Percentiles rank a stretch among this genome's conserved stretches.
phyloP scores from a whole-genome alignment of 2,888 invertebrate genomes.

The Drosophila prolongata region DNA sequence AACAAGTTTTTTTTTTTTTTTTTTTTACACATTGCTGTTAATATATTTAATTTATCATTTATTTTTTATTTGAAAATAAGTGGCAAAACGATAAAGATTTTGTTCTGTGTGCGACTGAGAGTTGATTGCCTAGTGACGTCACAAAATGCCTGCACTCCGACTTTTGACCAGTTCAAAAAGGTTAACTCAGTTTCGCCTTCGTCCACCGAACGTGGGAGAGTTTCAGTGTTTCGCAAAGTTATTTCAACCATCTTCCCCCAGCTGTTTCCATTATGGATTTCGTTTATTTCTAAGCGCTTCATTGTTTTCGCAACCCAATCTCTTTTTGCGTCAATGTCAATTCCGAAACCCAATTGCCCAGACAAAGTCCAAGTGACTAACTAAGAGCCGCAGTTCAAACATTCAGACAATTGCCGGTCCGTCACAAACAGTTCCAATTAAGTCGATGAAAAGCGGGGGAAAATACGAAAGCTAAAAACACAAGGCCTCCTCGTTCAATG shows the following conservation, averaged over 20 bases:
- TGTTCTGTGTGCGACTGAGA: slow-evolving; percentile 7
- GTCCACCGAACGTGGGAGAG: slow-evolving; percentile 71
- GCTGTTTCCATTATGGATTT: slow-evolving; percentile 14
- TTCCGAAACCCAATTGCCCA: slow-evolving; percentile 28
- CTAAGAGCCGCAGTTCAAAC: slow-evolving; percentile 25
- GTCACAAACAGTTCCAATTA: slow-evolving; percentile 62
- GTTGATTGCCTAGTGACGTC: slow-evolving; percentile 60
- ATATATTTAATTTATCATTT: no score
- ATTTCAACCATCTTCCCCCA: slow-evolving; percentile 19
- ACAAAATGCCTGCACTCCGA: slow-evolving; percentile 47
- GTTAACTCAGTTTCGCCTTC: slow-evolving; percentile 64
- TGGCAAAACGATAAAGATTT: not conserved
- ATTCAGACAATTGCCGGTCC: slow-evolving; percentile 42
- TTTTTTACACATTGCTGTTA: no score
- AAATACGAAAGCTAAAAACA: slow-evolving; percentile 17
- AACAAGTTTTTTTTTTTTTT: no score
- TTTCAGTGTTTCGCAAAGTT: slow-evolving; percentile 36
- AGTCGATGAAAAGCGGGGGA: slow-evolving; percentile 51
- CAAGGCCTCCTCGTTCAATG: slow-evolving; percentile 24
- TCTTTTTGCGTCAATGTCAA: slow-evolving; percentile 46
- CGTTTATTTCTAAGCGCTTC: slow-evolving; percentile 24
- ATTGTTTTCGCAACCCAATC: slow-evolving; percentile 34
- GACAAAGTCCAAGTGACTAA: slow-evolving; percentile 37
- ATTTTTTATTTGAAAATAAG: not conserved
- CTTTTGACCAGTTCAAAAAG: slow-evolving; percentile 69